These are phyloP conservation scores for Ceratosolen solmsi DNA, from an alignment of 1,140 invertebrate species.

Conservation along the genomic window DNA sequence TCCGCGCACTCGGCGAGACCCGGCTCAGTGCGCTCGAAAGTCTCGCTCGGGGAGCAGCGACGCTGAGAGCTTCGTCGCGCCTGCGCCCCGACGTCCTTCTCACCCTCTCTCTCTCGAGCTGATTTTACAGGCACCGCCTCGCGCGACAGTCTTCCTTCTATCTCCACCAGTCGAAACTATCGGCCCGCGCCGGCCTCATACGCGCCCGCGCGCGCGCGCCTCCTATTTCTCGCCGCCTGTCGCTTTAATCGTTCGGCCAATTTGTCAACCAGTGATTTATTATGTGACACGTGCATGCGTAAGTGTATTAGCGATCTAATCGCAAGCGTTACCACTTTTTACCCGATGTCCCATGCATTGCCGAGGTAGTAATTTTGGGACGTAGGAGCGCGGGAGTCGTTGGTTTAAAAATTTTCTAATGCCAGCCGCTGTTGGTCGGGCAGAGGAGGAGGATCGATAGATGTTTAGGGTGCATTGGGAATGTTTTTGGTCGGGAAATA, in stretches of 20 bases:
- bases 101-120: neutral
- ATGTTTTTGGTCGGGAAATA: too few species aligned
- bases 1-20: constrained; percentile 53
- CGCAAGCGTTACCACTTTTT: too few species aligned
- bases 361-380: too few species aligned
- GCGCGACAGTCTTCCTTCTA: neutral
- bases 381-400: too few species aligned
- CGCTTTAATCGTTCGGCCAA: neutral
- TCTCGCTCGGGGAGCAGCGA: constrained; percentile 50
- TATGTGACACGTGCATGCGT: neutral
- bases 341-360: too few species aligned
- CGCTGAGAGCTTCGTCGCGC: neutral
- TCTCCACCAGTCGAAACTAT: constrained; percentile 1
- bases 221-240: neutral
- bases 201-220: neutral
- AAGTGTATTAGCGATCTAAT: neutral
- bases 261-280: neutral
- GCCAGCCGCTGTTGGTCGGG: too few species aligned
- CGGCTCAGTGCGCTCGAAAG: constrained; percentile 57
- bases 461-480: too few species aligned
- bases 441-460: too few species aligned
- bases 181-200: neutral
- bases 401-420: too few species aligned
- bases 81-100: neutral
- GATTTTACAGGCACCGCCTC: neutral